These are phyloP conservation scores for Notoglanidium macrostoma DNA, from an alignment of 2,797 vertebrate species.

Conservation along the genomic window DNA sequence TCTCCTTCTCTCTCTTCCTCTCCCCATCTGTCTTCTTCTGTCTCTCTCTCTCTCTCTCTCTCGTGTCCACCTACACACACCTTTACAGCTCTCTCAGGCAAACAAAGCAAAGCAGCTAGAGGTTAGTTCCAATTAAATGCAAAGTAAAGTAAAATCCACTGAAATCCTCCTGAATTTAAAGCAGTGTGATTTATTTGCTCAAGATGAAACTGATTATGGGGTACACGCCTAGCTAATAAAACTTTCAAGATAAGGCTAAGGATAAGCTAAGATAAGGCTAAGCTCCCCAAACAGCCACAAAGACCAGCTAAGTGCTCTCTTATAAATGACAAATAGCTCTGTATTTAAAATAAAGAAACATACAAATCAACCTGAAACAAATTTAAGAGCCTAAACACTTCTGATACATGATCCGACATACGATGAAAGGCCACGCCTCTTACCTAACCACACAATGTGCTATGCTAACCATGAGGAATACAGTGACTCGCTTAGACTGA, in stretches of 20 bases:
- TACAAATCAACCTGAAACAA: not conserved
- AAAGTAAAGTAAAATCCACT: not conserved
- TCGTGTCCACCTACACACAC: not conserved
- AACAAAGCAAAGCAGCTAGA: not conserved
- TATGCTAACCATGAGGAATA: too few relatives aligned
- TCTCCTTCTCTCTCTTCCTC: too few relatives aligned
- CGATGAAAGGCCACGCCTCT: not conserved
- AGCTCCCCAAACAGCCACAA: not conserved
- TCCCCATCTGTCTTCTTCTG: too few relatives aligned
- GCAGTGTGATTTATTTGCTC: not conserved
- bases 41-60: not conserved
- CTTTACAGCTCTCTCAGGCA: not conserved
- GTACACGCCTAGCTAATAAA: not conserved
- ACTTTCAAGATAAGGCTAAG: not conserved
- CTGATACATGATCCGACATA: not conserved
- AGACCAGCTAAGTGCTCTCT: not conserved
- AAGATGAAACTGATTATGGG: not conserved
- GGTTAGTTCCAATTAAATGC: not conserved
- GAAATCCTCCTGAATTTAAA: slow-evolving; percentile 2
- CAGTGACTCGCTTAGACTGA: too few relatives aligned
- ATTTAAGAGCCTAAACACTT: not conserved
- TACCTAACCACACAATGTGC: not conserved
- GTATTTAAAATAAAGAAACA: not conserved
- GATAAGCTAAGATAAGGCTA: not conserved
- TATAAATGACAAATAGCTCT: not conserved